Conservation (phyloP, 2,797 vertebrate genomes). For the Halcyon leucocephala region DNA sequence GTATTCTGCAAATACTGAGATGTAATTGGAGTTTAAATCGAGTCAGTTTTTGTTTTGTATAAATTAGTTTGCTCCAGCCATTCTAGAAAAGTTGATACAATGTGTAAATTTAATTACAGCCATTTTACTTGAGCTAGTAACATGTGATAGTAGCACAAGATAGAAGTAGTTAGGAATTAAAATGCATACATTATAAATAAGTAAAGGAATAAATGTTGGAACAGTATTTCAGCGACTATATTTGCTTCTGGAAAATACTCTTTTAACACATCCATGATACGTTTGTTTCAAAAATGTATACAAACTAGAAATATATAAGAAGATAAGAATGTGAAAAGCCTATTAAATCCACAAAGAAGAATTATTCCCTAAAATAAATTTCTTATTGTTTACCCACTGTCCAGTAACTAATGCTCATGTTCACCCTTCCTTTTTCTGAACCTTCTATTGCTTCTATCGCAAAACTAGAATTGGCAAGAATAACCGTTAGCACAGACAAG, state of each 20-base stretch:
- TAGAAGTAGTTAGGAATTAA: neutral
- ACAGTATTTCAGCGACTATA: neutral
- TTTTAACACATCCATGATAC: neutral
- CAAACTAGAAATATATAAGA: neutral
- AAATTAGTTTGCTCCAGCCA: neutral
- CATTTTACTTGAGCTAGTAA: neutral
- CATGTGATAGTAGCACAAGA: neutral
- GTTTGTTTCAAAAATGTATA: neutral
- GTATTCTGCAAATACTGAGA: neutral
- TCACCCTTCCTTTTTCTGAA: neutral
- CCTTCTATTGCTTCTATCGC: neutral
- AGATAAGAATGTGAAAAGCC: neutral
- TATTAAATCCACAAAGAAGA: neutral
- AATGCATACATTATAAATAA: neutral
- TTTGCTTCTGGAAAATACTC: neutral
- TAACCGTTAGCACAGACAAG: neutral
- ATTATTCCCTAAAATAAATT: neutral
- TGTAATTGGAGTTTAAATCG: neutral
- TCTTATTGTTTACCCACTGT: fast-evolving
- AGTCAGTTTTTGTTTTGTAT: neutral
- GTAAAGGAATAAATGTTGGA: neutral
- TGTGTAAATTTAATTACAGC: neutral
- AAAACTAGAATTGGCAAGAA: neutral
- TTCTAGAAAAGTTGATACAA: neutral
- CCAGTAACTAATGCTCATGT: neutral